Evolutionary conservation across 2,113 vertebrate species (phyloP).

Genomic region (Neoarius graeffei): DNA sequence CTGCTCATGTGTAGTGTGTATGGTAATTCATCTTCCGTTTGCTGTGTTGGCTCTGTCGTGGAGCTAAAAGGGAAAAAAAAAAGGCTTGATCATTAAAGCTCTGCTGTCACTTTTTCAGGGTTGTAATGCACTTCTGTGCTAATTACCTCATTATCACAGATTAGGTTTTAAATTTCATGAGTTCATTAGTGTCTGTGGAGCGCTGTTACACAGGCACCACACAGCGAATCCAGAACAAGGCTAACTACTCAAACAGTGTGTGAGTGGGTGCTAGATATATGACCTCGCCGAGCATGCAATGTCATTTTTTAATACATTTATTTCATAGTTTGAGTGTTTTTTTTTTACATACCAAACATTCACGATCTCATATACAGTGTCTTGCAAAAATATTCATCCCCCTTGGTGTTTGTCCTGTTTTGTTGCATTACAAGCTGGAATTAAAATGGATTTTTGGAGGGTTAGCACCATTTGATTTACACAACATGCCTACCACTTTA

Average conservation of each 20-base stretch:
- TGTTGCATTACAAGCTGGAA: no score
- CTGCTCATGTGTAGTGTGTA: neutral
- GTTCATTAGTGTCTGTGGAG: conserved; percentile 37
- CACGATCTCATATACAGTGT: neutral
- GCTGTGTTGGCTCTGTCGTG: neutral
- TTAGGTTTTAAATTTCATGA: conserved; percentile 52
- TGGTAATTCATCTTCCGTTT: conserved; percentile 1
- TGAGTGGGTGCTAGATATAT: conserved; percentile 11
- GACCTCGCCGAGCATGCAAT: conserved; percentile 8
- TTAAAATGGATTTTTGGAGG: no score
- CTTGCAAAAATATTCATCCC: no score
- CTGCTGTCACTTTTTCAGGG: conserved; percentile 26
- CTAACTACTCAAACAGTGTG: conserved; percentile 30
- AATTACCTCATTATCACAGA: conserved; percentile 53
- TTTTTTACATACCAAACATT: neutral
- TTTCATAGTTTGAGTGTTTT: conserved; percentile 13
- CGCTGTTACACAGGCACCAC: conserved; percentile 20
- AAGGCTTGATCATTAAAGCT: conserved; percentile 38
- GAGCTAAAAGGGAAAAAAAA: conserved; percentile 18
- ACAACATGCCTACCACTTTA: no score
- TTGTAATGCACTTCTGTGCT: conserved; percentile 50
- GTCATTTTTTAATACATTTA: neutral
- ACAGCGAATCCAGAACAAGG: conserved; percentile 9
- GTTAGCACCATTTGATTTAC: no score
- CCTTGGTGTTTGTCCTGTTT: no score